Evolutionary conservation across 2,888 invertebrate species (phyloP), one percentile per base, ranked within the genome.

Genomic region (Cotesia congregata): DNA sequence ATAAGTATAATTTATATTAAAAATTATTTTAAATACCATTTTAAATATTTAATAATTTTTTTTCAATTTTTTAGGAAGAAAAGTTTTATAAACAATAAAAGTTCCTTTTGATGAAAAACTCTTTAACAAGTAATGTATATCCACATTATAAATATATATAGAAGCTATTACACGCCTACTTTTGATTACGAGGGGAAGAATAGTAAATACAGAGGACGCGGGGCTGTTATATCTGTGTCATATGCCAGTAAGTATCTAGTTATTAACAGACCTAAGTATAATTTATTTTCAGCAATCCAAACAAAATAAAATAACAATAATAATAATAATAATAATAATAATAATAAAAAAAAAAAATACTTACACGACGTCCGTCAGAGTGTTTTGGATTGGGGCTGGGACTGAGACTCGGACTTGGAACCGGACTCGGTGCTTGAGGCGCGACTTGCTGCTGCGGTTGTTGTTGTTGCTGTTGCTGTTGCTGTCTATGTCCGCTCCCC

Each of bases 281-380:
- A 62, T 62, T 62, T 62, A 62, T 20, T 62, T 62, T 38, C 12
- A 12, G 65, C 38, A 9, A 40, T 38, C 30, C 7, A 39, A 62
- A 40, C 1, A 39, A 62, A 17, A 62, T 12, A 41, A 72, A 74
- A 40, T 72, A 38, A 15, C 30, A 9, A 61, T 6, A 7, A 61
- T 7, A 1, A 20, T 39, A 69, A 12, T n/a, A 61, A 67, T 9
- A 17, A 30, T 41, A 67, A 67, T 15, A 7, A 39, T 64, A 41
- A 41, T 15, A 41, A n/a, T n/a, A n/a, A n/a, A n/a, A n/a, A n/a
- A n/a, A n/a, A n/a, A 38, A n/a, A 12, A 41, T 72, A 87, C 88
- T 89, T 80, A 89, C 89, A 86, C 89, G 84, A 82, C 89, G 88
- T 81, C 89, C 88, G 87, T 89, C 89, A 85, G 88, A 86, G 82